Conservation (phyloP, 2,888 invertebrate genomes). For the Chrysolina oricalcia region DNA sequence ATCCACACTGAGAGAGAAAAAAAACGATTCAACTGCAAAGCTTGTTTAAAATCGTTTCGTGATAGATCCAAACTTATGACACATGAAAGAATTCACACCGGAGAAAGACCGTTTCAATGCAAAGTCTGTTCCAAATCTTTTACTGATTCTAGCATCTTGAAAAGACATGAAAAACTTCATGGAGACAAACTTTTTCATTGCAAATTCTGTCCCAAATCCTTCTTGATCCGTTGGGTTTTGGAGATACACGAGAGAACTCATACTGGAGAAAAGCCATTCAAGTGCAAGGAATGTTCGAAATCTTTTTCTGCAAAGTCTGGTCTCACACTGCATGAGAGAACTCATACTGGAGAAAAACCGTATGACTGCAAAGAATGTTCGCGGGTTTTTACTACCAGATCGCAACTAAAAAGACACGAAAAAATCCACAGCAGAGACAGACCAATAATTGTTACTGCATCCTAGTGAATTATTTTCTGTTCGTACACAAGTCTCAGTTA, state of each 20-base stretch:
- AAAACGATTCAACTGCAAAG: neutral
- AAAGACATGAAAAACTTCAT: neutral
- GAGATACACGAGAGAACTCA: no score
- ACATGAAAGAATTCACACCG: no score
- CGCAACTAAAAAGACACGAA: no score
- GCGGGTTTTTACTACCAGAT: no score
- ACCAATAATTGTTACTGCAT: no score
- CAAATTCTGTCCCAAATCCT: no score
- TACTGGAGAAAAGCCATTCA: neutral
- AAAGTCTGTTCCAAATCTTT: neutral
- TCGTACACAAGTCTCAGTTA: no score
- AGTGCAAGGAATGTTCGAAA: neutral
- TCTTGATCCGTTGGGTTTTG: no score
- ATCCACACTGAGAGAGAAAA: neutral
- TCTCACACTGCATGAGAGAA: neutral
- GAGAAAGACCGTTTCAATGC: neutral
- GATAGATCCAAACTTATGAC: neutral
- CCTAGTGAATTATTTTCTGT: no score
- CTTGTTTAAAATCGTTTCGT: neutral
- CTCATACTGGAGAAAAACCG: neutral
- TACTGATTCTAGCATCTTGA: no score
- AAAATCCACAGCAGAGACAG: no score
- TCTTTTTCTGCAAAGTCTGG: neutral
- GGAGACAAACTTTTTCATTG: neutral
- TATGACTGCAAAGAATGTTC: no score